phyloP scores from a whole-genome alignment of 1,140 invertebrate genomes.

The Colletes latitarsis region DNA sequence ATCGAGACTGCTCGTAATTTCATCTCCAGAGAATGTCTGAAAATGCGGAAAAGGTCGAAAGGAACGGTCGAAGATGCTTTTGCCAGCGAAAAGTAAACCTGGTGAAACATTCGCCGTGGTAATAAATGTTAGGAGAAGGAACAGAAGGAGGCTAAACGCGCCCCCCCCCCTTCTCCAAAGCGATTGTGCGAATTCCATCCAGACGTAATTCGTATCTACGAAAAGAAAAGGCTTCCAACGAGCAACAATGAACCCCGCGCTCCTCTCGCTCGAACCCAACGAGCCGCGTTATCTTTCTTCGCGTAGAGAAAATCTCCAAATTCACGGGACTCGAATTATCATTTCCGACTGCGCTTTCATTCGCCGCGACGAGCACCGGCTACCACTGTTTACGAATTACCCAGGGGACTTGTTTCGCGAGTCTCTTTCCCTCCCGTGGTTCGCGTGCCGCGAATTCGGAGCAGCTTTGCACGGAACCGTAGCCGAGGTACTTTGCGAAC shows the following conservation, averaged over 20 bases:
- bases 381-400: slow-evolving; percentile 42
- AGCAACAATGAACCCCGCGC: slow-evolving; percentile 9
- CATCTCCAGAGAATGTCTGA: neutral
- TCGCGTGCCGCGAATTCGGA: slow-evolving; percentile 38
- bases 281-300: neutral
- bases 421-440: neutral
- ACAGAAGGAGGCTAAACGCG: too few relatives aligned
- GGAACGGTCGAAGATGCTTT: neutral
- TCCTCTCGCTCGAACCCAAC: neutral
- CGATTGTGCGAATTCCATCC: neutral
- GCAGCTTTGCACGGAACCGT: neutral
- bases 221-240: neutral
- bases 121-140: neutral
- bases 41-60: slow-evolving; percentile 12
- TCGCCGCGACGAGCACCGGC: slow-evolving; percentile 1
- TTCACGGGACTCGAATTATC: slow-evolving; percentile 12
- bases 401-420: slow-evolving; percentile 7
- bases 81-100: neutral
- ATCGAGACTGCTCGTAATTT: too few relatives aligned
- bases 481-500: neutral
- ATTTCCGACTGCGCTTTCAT: slow-evolving; percentile 26
- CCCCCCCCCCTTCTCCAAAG: accelerated
- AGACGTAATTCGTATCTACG: neutral
- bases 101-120: neutral
- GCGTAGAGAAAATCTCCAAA: neutral